Evolutionary conservation across 2,797 vertebrate genomes (phyloP).

Genomic region (Pipistrellus nathusii): DNA sequence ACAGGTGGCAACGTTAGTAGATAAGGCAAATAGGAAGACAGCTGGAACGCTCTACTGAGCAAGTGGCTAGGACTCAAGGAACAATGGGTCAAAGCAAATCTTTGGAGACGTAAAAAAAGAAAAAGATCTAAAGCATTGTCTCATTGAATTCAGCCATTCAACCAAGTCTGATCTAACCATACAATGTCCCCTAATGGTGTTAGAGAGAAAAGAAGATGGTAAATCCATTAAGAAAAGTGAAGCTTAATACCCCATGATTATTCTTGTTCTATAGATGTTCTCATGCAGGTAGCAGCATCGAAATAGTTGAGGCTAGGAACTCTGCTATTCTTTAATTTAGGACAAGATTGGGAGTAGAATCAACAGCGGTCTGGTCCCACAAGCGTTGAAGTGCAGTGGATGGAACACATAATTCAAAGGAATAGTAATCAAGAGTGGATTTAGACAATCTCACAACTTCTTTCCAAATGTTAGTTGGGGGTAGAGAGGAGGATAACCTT

Average conservation of each 20-base stretch:
- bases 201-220: background rate
- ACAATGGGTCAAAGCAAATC: background rate
- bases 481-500: background rate
- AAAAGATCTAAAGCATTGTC: background rate
- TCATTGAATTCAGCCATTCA: background rate
- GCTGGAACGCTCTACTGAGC: background rate
- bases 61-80: background rate
- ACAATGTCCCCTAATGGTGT: background rate
- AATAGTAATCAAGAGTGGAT: background rate
- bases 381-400: background rate
- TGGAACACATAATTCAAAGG: background rate
- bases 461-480: conserved; percentile 3
- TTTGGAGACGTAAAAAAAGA: background rate
- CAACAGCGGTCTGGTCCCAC: background rate
- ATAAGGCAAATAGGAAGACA: background rate
- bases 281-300: background rate
- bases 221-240: background rate
- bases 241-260: background rate
- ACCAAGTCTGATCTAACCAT: background rate
- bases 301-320: background rate
- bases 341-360: background rate
- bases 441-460: background rate
- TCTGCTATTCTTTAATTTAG: background rate
- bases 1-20: background rate
- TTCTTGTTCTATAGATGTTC: background rate